These are phyloP conservation scores for Euura lappo DNA, from an alignment of 1,140 invertebrate genomes.

Conservation along the genomic window DNA sequence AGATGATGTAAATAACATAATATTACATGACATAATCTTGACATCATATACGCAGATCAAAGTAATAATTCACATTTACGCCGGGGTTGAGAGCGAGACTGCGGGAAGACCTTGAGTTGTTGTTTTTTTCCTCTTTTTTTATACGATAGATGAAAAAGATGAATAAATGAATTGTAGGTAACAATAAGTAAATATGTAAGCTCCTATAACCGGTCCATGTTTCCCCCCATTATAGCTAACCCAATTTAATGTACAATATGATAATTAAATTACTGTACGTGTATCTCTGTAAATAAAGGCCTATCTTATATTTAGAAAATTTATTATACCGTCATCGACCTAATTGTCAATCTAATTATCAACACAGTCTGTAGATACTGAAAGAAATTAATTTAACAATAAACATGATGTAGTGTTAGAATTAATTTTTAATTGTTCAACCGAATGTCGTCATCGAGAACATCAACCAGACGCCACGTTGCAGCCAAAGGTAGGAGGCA, in stretches of 20 bases:
- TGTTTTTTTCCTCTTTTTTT: slow-evolving; percentile 21
- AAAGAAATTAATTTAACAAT: neutral
- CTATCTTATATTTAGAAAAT: slow-evolving; percentile 29
- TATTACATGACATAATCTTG: too few species aligned
- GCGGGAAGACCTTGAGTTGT: slow-evolving; percentile 3
- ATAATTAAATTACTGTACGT: slow-evolving; percentile 30
- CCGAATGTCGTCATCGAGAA: too few species aligned
- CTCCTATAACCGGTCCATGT: slow-evolving; percentile 19
- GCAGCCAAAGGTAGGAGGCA: too few species aligned
- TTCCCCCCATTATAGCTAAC: neutral
- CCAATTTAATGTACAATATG: slow-evolving; percentile 4
- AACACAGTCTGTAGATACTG: slow-evolving; percentile 15
- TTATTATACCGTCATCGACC: neutral
- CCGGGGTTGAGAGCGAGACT: slow-evolving; percentile 5
- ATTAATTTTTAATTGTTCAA: too few species aligned
- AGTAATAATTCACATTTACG: neutral
- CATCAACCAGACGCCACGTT: too few species aligned
- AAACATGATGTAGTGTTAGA: too few species aligned
- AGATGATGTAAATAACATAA: too few species aligned
- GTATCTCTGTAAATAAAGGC: slow-evolving; percentile 38
- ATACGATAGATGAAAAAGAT: slow-evolving; percentile 22
- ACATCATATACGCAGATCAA: too few species aligned
- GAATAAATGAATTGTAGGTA: slow-evolving; percentile 14
- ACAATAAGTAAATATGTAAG: slow-evolving; percentile 15
- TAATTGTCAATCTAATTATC: slow-evolving; percentile 10